Evolutionary conservation across 1,140 invertebrate genomes (phyloP), one percentile per base, ranked within the genome.

Genomic region (Acromyrmex echinatior): DNA sequence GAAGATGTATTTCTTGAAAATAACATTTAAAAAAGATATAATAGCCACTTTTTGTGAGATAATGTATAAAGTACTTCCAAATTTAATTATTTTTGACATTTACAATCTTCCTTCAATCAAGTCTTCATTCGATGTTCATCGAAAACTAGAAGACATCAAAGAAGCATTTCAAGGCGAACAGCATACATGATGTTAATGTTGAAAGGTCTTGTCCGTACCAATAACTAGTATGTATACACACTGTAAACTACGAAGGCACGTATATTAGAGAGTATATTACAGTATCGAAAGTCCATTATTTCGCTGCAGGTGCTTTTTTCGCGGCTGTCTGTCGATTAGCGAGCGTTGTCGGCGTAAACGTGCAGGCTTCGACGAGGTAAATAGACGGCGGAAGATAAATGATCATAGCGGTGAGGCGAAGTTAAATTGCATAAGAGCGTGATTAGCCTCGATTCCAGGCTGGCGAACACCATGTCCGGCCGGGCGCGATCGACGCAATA

Each of bases 371-470:
- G 56, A 12, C 12, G 80, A 39, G 45, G 56, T 81, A 81, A 81
- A 81, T 73, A 81, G 79, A 81, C 79, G 80, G 68, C 68, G 80
- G 56, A 62, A 84, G 80, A 84, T 84, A 74, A 84, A 84, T 74
- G 68, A 84, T 74, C 56, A 39, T 39, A 56, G 68, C 80, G 68
- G 68, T 35, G 53, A 82, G 77, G 68, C 66, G 18, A 84, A 84
- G 68, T 84, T 84, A 74, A 74, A 79, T 90, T 90, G 87, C 87
- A 70, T 77, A 90, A 90, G 56, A 28, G 31, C 35, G 87, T 86
- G 88, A 90, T 90, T 90, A 90, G 87, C 88, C 88, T 90, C 87
- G 87, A 90, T 90, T 86, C 74, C 79, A 88, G 51, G 14, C 70
- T 73, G 86, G 82, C 78, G 79, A 79, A 86, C 88, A 62, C 56